Conservation (phyloP, 2,113 vertebrate species). For the Hemichromis elongatus region DNA sequence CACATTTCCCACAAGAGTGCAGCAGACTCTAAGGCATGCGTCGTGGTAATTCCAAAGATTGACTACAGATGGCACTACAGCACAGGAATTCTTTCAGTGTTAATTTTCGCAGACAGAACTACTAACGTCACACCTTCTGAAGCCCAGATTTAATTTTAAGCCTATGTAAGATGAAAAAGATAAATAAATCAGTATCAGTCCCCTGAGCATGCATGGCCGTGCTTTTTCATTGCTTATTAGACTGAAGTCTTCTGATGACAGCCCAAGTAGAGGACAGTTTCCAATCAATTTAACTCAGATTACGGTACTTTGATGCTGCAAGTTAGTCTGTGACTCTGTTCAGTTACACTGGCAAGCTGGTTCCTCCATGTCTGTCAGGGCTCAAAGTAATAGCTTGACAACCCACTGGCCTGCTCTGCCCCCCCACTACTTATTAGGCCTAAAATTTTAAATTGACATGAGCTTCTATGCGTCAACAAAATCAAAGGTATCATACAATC, state of each 20-base stretch:
- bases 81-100: neutral
- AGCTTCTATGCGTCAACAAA: neutral
- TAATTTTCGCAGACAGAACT: neutral
- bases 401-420: neutral
- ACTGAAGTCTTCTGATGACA: neutral
- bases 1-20: constrained; percentile 36
- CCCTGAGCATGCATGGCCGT: neutral
- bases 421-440: neutral
- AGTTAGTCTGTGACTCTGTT: neutral
- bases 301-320: neutral
- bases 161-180: neutral
- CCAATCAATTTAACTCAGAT: neutral
- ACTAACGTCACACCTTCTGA: neutral
- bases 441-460: neutral
- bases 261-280: neutral
- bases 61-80: neutral
- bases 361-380: neutral
- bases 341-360: neutral
- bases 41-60: neutral
- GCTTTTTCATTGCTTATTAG: neutral
- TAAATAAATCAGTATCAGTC: neutral
- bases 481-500: neutral
- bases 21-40: constrained; percentile 33
- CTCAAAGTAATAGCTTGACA: neutral
- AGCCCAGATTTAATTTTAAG: neutral